Percentiles rank a stretch among this genome's conserved stretches.
Conservation (phyloP, 2,113 vertebrate species). For the Vulpes lagopus region DNA sequence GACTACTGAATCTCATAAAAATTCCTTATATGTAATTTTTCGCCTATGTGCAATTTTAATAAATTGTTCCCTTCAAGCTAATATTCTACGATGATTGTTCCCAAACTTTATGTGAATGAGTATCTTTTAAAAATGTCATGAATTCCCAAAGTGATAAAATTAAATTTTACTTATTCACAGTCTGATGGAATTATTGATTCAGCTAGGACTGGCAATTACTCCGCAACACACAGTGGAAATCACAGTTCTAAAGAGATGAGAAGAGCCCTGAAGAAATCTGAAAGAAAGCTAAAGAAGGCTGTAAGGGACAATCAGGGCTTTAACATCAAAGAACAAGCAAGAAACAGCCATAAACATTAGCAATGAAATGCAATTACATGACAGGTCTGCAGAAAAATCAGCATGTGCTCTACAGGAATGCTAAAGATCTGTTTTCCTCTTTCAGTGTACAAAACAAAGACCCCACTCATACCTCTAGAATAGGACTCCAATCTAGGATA, state of each 20-base stretch:
- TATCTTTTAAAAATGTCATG: conserved; percentile 45
- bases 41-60: conserved; percentile 27
- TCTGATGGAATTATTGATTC: conserved; percentile 26
- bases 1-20: conserved; percentile 29
- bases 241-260: neutral
- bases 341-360: neutral
- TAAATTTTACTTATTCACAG: conserved; percentile 54
- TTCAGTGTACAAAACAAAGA: neutral
- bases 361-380: neutral
- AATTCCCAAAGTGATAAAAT: neutral
- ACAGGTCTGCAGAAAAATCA: neutral
- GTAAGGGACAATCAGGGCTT: neutral
- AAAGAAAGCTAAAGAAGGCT: neutral
- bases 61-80: conserved; percentile 29
- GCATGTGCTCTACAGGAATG: neutral
- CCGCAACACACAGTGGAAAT: neutral
- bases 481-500: conserved; percentile 95
- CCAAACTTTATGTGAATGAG: conserved; percentile 18
- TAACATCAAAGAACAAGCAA: neutral
- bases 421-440: neutral
- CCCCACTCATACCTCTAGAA: conserved; percentile 93
- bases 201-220: neutral
- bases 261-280: neutral
- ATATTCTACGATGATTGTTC: neutral
- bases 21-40: conserved; percentile 7